Evolutionary conservation across 2,113 vertebrate genomes (phyloP).

Genomic region (Hylia prasina): DNA sequence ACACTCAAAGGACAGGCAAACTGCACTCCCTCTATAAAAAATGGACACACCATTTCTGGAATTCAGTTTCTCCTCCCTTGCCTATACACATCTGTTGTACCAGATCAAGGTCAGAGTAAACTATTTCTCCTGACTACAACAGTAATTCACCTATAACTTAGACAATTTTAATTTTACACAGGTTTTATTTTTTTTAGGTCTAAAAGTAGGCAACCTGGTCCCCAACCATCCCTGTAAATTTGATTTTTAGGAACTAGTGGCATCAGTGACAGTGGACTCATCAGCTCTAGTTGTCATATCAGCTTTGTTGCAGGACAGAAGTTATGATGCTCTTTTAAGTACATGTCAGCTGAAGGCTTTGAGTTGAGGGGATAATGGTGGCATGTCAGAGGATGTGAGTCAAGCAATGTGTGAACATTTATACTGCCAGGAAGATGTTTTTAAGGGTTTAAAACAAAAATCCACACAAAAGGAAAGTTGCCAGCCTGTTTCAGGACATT

Average conservation of each 20-base stretch:
- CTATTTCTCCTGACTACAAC: not conserved
- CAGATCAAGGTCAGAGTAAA: not conserved
- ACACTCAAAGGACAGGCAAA: not conserved
- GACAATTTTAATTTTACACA: not conserved
- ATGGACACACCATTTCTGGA: not conserved
- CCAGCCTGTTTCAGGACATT: not conserved
- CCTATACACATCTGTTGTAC: not conserved
- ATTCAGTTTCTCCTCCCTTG: not conserved
- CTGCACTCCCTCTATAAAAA: not conserved
- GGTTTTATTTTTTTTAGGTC: not conserved
- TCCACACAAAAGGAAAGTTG: fast-evolving
- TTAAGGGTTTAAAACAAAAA: not conserved
- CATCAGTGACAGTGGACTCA: not conserved
- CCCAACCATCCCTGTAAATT: not conserved
- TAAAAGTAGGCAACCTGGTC: not conserved
- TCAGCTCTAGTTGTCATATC: not conserved
- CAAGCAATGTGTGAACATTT: not conserved
- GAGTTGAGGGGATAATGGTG: not conserved
- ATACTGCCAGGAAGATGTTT: not conserved
- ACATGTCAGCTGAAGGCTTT: not conserved
- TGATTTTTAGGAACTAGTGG: not conserved
- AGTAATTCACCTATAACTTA: not conserved
- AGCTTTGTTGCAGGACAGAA: not conserved
- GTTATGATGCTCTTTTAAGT: not conserved
- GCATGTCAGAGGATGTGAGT: not conserved